A percentile compares a stretch with the other conserved stretches of the same genome.
Evolutionary conservation across 2,113 vertebrate species (phyloP).

Genomic region (Zosterops japonicus): DNA sequence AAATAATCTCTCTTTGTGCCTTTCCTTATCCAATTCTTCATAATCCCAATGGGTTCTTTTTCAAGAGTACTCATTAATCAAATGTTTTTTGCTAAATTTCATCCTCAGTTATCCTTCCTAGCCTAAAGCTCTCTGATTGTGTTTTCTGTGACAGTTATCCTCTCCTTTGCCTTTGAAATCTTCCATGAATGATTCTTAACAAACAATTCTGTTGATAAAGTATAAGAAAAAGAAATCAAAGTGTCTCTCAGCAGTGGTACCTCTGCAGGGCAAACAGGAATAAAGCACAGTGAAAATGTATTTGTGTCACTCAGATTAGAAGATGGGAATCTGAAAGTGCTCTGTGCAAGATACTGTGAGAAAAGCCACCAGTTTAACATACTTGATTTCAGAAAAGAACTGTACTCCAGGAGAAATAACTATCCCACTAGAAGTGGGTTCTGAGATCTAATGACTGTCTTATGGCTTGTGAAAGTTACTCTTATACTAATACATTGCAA

Average conservation of each 20-base stretch:
- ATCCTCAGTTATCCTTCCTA: not conserved
- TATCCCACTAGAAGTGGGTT: not conserved
- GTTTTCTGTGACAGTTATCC: not conserved
- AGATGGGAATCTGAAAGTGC: constrained; percentile 11
- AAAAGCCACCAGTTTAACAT: not conserved
- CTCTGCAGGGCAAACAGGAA: constrained; percentile 45
- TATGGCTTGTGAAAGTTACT: not conserved
- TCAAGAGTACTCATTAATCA: constrained; percentile 13
- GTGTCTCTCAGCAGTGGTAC: not conserved
- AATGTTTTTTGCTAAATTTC: not conserved
- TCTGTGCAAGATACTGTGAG: not conserved
- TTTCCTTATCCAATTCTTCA: not conserved
- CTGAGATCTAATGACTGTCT: not conserved
- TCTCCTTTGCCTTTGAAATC: constrained; percentile 13
- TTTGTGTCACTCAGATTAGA: constrained; percentile 43
- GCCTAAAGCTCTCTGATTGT: not conserved
- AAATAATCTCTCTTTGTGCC: not conserved
- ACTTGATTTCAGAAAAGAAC: constrained; percentile 5
- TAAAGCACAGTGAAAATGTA: constrained; percentile 2
- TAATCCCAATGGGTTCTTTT: not conserved
- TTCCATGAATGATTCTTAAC: not conserved
- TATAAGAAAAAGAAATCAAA: constrained; percentile 45
- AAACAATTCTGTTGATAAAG: constrained; percentile 41
- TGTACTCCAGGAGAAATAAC: not conserved
- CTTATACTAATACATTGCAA: not conserved